These are phyloP conservation scores for Danio jaintianensis DNA, from an alignment of 2,797 vertebrate species.

Conservation along the genomic window DNA sequence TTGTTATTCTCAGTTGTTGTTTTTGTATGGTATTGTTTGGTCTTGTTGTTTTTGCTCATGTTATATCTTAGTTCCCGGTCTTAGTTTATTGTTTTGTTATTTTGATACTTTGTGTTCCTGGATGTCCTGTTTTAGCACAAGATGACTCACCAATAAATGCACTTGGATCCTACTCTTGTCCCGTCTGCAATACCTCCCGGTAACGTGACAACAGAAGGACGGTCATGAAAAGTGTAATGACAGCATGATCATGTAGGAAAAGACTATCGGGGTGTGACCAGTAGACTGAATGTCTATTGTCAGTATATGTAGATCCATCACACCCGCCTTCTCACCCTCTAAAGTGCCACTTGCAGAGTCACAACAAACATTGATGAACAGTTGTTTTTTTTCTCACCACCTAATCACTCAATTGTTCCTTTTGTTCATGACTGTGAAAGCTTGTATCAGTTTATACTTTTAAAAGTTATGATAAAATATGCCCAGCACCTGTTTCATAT, in stretches of 20 bases:
- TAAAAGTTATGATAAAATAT: not conserved
- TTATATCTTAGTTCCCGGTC: too few relatives aligned
- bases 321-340: not conserved
- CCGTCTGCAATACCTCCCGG: too few relatives aligned
- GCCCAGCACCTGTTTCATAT: not conserved
- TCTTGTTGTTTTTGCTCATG: too few relatives aligned
- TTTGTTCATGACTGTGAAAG: not conserved
- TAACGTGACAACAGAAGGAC: too few relatives aligned
- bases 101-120: too few relatives aligned
- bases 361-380: not conserved
- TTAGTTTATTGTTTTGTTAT: too few relatives aligned
- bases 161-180: too few relatives aligned
- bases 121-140: too few relatives aligned
- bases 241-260: not conserved
- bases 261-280: not conserved
- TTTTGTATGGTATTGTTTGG: too few relatives aligned
- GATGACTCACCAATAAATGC: too few relatives aligned
- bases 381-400: not conserved
- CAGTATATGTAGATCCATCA: not conserved
- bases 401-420: not conserved
- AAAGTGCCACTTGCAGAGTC: not conserved
- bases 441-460: not conserved
- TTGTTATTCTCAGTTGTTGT: too few relatives aligned
- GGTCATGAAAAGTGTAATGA: too few relatives aligned
- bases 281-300: not conserved